Evolutionary conservation across 1,140 invertebrate genomes (phyloP).

Genomic region (Sarcophaga peregrina): DNA sequence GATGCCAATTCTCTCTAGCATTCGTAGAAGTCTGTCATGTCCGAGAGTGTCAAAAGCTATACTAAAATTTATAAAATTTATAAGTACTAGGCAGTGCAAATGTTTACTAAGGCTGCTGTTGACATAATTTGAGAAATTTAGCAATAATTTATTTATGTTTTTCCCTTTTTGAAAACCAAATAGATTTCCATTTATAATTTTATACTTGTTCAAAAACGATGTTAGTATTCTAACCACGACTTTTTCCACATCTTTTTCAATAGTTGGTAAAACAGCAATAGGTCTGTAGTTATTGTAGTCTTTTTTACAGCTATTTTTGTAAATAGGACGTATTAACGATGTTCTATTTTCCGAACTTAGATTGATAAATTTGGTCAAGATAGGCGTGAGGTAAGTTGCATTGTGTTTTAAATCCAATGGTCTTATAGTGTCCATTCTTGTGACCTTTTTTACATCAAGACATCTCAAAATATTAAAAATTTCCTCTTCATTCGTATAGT

Average conservation of each 20-base stretch:
- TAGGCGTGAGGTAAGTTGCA: too few relatives aligned
- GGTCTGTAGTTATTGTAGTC: neutral
- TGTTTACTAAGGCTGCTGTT: neutral
- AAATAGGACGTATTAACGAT: neutral
- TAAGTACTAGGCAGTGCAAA: too few relatives aligned
- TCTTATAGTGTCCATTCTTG: too few relatives aligned
- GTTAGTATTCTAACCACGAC: neutral
- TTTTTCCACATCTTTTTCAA: too few relatives aligned
- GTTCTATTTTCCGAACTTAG: neutral
- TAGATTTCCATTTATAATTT: neutral
- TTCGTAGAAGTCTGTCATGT: neutral
- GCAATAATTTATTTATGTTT: neutral
- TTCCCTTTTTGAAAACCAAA: constrained; percentile 1
- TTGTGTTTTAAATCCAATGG: too few relatives aligned
- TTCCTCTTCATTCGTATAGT: too few relatives aligned
- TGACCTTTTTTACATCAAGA: too few relatives aligned
- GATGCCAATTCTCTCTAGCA: neutral
- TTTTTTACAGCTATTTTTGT: neutral
- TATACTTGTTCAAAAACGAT: neutral
- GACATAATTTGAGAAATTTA: neutral
- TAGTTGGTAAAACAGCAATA: neutral
- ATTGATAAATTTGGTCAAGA: too few relatives aligned
- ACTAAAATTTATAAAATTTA: neutral
- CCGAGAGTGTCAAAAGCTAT: neutral
- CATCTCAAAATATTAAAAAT: too few relatives aligned